Percentiles rank a stretch among this genome's conserved stretches.
These are phyloP conservation scores for Morus bassanus DNA, from an alignment of 2,797 vertebrate genomes.

Conservation along the genomic window DNA sequence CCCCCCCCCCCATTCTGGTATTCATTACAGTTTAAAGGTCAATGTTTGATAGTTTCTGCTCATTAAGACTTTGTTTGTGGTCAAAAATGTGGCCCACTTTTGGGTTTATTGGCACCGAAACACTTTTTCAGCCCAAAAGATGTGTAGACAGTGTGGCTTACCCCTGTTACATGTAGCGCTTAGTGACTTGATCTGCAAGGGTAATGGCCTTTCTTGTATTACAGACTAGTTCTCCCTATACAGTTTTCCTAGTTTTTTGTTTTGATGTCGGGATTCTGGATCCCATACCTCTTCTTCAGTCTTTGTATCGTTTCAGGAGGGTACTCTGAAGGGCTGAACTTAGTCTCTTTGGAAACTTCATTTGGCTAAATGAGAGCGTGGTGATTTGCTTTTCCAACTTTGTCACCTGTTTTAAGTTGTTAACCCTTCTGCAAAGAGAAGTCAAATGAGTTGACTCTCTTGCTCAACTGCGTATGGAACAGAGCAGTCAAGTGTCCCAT, in stretches of 20 bases:
- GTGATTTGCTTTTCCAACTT: background rate
- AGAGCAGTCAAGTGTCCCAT: background rate
- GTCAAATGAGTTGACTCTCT: background rate
- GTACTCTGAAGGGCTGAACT: background rate
- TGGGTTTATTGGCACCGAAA: background rate
- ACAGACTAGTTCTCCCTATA: background rate
- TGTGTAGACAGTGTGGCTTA: background rate
- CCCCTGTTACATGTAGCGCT: accelerated
- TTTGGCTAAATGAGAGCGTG: background rate
- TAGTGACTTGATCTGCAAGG: background rate
- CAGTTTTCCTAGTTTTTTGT: background rate
- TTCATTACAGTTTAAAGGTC: background rate
- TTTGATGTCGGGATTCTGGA: background rate
- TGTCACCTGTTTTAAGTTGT: background rate
- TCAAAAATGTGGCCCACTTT: background rate
- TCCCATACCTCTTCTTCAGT: background rate
- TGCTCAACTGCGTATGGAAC: background rate
- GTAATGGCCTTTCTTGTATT: background rate
- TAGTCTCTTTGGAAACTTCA: background rate
- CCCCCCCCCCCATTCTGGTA: background rate
- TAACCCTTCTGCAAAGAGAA: background rate
- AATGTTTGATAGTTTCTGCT: background rate
- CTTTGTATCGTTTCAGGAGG: background rate
- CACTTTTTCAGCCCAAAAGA: background rate
- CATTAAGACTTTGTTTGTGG: background rate